These are phyloP conservation scores for Cydia amplana DNA, from an alignment of 1,140 invertebrate genomes.

Conservation along the genomic window DNA sequence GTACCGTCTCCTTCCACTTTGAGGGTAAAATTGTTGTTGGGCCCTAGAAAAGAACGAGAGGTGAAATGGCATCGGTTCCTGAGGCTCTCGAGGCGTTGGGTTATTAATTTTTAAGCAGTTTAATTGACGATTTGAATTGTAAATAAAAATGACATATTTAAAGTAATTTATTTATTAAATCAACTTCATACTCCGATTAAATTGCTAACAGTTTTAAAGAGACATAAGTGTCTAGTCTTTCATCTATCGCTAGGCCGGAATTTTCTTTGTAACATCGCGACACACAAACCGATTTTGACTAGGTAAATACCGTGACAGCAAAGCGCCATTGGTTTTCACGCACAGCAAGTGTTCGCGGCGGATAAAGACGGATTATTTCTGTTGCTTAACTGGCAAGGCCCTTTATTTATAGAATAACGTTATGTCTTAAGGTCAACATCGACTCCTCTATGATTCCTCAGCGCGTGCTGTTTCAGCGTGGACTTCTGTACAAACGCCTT, in stretches of 20 bases:
- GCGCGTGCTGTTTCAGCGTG: conserved; percentile 43
- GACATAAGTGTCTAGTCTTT: too few species aligned
- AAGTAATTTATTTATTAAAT: too few species aligned
- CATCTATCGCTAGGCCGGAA: too few species aligned
- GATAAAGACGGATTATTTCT: background rate
- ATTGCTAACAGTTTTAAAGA: too few species aligned
- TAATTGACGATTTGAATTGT: too few species aligned
- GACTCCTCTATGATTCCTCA: conserved; percentile 38
- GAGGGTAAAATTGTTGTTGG: conserved; percentile 34
- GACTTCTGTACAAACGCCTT: conserved; percentile 44
- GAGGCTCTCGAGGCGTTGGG: background rate
- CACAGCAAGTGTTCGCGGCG: background rate
- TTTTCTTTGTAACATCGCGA: background rate
- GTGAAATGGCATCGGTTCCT: conserved; percentile 12
- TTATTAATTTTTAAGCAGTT: too few species aligned
- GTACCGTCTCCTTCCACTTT: conserved; percentile 36
- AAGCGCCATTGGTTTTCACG: background rate
- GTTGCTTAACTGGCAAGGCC: too few species aligned
- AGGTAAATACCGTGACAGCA: background rate
- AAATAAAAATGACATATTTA: background rate
- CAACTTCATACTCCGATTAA: too few species aligned
- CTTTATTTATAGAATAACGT: background rate
- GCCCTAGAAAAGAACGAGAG: conserved; percentile 19
- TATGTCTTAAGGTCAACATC: background rate
- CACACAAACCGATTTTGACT: too few species aligned